Percentiles rank a stretch among this genome's conserved stretches.
These are phyloP conservation scores for Proterorhinus semilunaris DNA, from an alignment of 2,113 vertebrate species.

Conservation along the genomic window DNA sequence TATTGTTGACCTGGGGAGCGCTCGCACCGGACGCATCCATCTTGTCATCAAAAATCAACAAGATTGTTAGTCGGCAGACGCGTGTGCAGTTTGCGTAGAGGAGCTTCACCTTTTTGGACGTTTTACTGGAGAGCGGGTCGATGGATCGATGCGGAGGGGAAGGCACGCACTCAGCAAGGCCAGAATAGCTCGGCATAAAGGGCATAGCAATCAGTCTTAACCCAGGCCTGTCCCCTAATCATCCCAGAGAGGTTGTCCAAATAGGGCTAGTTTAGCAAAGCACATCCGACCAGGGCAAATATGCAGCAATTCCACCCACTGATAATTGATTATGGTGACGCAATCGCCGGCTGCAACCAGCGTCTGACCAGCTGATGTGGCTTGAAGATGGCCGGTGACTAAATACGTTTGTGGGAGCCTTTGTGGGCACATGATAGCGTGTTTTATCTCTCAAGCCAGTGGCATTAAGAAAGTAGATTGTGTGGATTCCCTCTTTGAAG, in stretches of 20 bases:
- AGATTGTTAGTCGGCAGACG: constrained; percentile 54
- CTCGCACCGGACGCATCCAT: constrained; percentile 57
- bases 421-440: background rate
- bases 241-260: constrained; percentile 53
- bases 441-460: background rate
- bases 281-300: constrained; percentile 43
- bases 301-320: constrained; percentile 40
- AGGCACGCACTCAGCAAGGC: constrained; percentile 71
- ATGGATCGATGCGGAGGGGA: constrained; percentile 71
- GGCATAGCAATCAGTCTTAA: constrained; percentile 69
- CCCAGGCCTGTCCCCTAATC: constrained; percentile 56
- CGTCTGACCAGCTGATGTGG: background rate
- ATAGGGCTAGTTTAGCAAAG: constrained; percentile 44
- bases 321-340: constrained; percentile 43
- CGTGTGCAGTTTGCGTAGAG: constrained; percentile 32
- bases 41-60: constrained; percentile 69
- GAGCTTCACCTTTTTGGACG: constrained; percentile 64
- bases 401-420: background rate
- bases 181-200: constrained; percentile 67
- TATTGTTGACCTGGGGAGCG: constrained; percentile 57
- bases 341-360: constrained; percentile 2
- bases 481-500: background rate
- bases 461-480: background rate
- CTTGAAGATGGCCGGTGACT: background rate
- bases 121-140: constrained; percentile 68